These are phyloP conservation scores for Goniozus legneri DNA, from an alignment of 1,140 invertebrate genomes.

Conservation along the genomic window DNA sequence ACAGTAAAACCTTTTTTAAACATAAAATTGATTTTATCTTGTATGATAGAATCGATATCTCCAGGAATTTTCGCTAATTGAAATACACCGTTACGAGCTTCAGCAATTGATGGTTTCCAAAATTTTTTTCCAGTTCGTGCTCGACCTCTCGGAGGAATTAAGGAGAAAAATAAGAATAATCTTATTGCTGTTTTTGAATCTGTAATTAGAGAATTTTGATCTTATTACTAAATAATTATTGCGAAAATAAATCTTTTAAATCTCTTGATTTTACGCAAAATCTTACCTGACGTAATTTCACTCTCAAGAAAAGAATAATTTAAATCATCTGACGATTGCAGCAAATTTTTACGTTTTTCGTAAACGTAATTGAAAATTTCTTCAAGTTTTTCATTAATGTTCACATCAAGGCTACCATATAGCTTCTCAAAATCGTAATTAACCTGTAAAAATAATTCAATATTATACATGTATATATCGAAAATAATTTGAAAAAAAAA, in stretches of 20 bases:
- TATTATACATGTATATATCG: neutral
- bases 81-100: neutral
- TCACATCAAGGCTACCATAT: neutral
- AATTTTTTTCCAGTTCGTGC: neutral
- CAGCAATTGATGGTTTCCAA: neutral
- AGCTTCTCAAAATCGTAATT: neutral
- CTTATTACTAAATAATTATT: neutral
- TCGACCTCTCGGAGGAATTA: neutral
- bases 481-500: neutral
- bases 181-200: neutral
- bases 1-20: neutral
- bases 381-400: neutral
- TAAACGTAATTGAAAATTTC: neutral
- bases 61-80: neutral
- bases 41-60: neutral
- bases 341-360: neutral
- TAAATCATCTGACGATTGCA: neutral
- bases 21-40: neutral
- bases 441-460: no score
- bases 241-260: neutral
- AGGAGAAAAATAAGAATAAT: neutral
- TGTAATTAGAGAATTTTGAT: neutral
- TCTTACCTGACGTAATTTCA: neutral
- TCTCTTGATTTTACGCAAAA: neutral
- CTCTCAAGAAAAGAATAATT: neutral